Evolutionary conservation across 2,113 vertebrate species (phyloP), one percentile per base, ranked within the genome.

Genomic region (Talpa occidentalis): DNA sequence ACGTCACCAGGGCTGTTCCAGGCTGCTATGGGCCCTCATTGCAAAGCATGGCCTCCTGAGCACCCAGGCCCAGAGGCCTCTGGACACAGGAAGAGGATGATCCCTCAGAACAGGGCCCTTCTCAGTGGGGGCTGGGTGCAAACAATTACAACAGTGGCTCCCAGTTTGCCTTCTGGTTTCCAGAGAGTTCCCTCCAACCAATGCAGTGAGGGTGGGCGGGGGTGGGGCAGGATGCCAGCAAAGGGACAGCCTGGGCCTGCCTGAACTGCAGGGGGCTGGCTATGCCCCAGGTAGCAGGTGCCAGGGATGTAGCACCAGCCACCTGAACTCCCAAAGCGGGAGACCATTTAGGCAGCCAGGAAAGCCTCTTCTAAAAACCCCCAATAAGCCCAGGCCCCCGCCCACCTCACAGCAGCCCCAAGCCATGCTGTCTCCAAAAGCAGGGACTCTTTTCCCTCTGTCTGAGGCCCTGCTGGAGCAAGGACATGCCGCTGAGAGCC

Each of bases 221-320:
- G 49, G 2, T 1, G 1, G 32, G 67, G 26, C 15, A 47, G 16
- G 7, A 2, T 3, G 24, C 16, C 52, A 59, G 28, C 37, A 64
- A 47, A 90, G 32, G 22, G 2, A 59, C 2, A 9, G 42, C 24
- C 0, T 0, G 0, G 44, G 14, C 3, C 5, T 4, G 26, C 21
- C 70, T 52, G 5, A 10, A 76, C 28, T 9, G 42, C 24, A 0
- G 0, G 0, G 44, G 19, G 4, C 4, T 6, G 26, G 21, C 76
- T 52, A 5, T 16, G 70, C 28, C 40, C 22, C 40, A 72, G 54
- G 35, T 28, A 42, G 6, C 0, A 22, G 32, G 79, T 14, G 14
- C 21, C 10, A 24, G 47, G 47, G 37, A 28, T 6, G 2, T 0
- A 82, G 56, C 15, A 30, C 3, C 56, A 42, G 72, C 19, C 19